Percentiles rank a stretch among this genome's conserved stretches.
These are phyloP conservation scores for Corvus hawaiiensis DNA, from an alignment of 2,113 vertebrate genomes.

Conservation along the genomic window DNA sequence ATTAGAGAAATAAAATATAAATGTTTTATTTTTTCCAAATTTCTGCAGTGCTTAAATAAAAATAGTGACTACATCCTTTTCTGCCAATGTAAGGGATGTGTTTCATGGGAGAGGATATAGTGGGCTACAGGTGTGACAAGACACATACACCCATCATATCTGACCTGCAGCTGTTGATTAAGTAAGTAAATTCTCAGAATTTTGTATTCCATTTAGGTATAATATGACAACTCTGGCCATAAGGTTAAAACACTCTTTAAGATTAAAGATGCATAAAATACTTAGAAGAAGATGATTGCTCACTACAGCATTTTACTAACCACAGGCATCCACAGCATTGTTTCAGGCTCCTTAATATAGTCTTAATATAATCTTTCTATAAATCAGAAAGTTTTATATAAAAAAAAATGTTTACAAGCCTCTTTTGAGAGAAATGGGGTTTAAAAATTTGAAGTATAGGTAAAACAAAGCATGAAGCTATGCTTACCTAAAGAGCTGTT, in stretches of 20 bases:
- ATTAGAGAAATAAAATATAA: background rate
- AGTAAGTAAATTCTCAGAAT: background rate
- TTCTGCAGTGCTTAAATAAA: background rate
- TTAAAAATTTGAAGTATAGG: background rate
- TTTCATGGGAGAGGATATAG: background rate
- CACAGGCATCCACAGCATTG: background rate
- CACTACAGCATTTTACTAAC: background rate
- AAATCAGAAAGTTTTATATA: background rate
- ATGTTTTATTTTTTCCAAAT: background rate
- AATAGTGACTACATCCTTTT: background rate
- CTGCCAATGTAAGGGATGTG: background rate
- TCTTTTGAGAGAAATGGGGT: background rate
- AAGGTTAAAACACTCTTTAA: background rate
- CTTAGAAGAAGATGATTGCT: background rate
- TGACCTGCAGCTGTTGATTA: background rate
- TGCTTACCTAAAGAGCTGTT: background rate
- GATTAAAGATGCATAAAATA: background rate
- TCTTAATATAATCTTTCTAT: background rate
- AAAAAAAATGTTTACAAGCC: rapidly evolving
- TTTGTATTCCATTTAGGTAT: background rate
- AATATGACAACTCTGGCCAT: background rate
- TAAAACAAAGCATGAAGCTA: background rate
- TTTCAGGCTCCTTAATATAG: background rate
- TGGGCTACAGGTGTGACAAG: background rate
- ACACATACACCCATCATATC: background rate